Conservation (phyloP, 2,113 vertebrate species). For the Notechis scutatus region DNA sequence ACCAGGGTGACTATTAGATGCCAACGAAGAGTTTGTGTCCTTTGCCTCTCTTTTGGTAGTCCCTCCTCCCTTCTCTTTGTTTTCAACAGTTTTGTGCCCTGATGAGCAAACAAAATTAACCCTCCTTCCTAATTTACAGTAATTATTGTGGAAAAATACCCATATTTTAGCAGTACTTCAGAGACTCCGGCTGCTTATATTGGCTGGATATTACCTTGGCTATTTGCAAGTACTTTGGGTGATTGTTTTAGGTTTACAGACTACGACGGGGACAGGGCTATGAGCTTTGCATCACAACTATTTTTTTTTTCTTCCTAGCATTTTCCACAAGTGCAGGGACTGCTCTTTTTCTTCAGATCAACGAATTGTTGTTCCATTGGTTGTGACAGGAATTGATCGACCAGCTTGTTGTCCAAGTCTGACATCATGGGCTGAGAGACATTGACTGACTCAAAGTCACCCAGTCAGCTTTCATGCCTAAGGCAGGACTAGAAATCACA, state of each 20-base stretch:
- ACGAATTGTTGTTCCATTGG: not conserved
- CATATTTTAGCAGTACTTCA: not conserved
- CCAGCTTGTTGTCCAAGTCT: not conserved
- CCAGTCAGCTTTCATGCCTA: not conserved
- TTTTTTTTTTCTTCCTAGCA: not conserved
- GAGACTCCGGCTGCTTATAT: not conserved
- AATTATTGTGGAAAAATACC: not conserved
- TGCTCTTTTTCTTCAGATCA: not conserved
- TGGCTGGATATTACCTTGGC: not conserved
- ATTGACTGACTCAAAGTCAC: not conserved
- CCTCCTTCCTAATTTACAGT: not conserved
- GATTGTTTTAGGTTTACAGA: not conserved
- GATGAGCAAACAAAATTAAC: not conserved
- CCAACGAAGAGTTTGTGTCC: not conserved
- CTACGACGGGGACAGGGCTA: not conserved
- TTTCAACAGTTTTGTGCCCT: not conserved
- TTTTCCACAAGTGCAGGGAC: not conserved
- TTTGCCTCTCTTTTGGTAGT: not conserved
- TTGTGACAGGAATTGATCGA: not conserved
- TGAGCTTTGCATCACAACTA: not conserved
- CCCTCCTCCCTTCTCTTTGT: not conserved
- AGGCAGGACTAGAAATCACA: not conserved
- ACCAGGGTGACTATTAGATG: not conserved
- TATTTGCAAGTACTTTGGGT: not conserved
- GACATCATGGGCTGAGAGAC: not conserved